Conservation (phyloP, 2,888 invertebrate species). For the Cephus rjabovi region DNA sequence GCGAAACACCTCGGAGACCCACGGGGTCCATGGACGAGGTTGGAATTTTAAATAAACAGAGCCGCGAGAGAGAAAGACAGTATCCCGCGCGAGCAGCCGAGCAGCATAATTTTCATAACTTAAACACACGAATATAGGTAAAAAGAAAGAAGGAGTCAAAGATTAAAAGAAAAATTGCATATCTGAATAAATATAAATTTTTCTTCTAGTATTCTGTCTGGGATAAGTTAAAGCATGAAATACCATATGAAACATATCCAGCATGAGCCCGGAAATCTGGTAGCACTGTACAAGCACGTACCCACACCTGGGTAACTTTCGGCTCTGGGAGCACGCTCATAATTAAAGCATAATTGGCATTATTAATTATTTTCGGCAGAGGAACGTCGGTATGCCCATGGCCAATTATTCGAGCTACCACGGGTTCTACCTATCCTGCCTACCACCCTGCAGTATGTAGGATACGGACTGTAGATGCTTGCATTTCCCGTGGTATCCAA, state of each 20-base stretch:
- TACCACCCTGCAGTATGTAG: neutral
- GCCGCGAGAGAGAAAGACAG: neutral
- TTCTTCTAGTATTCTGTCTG: neutral
- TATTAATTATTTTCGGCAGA: neutral
- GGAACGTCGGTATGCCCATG: neutral
- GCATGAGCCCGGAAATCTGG: neutral
- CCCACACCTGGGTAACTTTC: neutral
- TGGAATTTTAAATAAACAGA: slow-evolving; percentile 24
- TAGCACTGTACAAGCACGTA: neutral
- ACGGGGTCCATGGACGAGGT: slow-evolving; percentile 12
- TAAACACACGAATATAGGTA: slow-evolving; percentile 6
- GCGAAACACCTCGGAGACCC: slow-evolving; percentile 15
- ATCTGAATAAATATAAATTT: neutral
- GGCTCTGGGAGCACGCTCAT: neutral
- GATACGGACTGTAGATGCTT: neutral
- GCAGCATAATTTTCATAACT: slow-evolving; percentile 19
- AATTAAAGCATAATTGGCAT: neutral
- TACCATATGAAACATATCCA: neutral
- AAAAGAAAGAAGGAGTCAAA: neutral
- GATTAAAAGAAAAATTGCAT: neutral
- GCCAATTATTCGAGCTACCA: neutral
- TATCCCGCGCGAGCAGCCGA: slow-evolving; percentile 4
- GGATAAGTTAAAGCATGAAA: neutral
- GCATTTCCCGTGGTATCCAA: neutral
- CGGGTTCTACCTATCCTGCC: neutral